Evolutionary conservation across 1,140 invertebrate species (phyloP).

Genomic region (Heliconius hermathena): DNA sequence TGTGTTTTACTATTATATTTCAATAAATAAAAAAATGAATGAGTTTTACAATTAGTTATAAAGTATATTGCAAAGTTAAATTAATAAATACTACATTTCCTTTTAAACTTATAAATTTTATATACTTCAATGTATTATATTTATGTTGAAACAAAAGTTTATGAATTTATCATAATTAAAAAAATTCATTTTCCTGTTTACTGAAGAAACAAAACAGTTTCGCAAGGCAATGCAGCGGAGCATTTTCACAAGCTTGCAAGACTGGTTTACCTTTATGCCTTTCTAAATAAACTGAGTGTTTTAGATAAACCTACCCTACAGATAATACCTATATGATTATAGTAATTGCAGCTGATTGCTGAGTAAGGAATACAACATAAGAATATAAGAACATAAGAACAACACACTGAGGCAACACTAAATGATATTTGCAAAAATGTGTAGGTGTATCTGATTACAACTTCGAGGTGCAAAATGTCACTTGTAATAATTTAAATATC

Average conservation of each 20-base stretch:
- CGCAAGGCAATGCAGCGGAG: constrained; percentile 33
- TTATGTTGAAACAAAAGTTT: neutral
- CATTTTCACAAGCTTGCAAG: constrained; percentile 35
- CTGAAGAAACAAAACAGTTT: constrained; percentile 41
- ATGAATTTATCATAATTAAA: constrained; percentile 6
- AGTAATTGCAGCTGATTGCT: constrained; percentile 3
- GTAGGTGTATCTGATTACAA: constrained; percentile 33
- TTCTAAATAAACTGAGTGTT: constrained; percentile 39
- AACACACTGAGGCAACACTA: neutral
- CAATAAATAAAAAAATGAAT: too few species aligned
- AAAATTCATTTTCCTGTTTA: constrained; percentile 36
- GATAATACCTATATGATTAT: constrained; percentile 5
- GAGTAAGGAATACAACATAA: constrained; percentile 1
- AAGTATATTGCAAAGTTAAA: too few species aligned
- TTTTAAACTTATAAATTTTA: neutral
- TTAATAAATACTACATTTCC: neutral
- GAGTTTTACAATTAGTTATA: too few species aligned
- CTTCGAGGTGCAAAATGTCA: constrained; percentile 40
- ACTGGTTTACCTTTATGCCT: constrained; percentile 45
- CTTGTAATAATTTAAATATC: constrained; percentile 41
- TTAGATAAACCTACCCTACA: constrained; percentile 32
- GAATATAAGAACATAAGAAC: neutral
- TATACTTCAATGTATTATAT: neutral
- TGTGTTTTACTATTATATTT: neutral
- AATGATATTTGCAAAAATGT: constrained; percentile 31